Base-by-base conservation (phyloP, 2,113 vertebrate genomes). In the Dicerorhinus sumatrensis region DNA sequence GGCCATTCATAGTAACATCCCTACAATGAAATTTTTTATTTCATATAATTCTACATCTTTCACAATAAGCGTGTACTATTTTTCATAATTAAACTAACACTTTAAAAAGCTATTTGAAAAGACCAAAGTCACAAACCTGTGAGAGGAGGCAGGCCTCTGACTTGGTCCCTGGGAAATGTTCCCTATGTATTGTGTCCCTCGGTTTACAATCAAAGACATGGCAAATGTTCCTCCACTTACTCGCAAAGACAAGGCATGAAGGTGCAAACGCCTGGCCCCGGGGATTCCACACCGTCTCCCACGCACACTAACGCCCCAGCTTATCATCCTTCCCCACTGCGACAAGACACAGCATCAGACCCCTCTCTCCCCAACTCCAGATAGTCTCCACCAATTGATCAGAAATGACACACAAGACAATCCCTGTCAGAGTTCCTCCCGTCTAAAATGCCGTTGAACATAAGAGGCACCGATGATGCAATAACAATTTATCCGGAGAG, bases 11-110 rank as follows among this genome's bases (percentile, higher is more conserved):
- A 62, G 48, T 92, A 86, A 46, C 20, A 93, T 18, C 17, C n/a
- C 60, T 58, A 92, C 39, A 90, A 75, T 81, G 23, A 89, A 56
- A 90, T 5, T 16, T 96, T 56, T 27, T 13, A 87, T 90, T 94
- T 83, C 33, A 75, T 14, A 48, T 77, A 83, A 42, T 62, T 89
- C 23, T 8, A 3, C n/a, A 90, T 14, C 8, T 86, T 97, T 92
- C 42, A 76, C 20, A 91, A 69, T 0, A 88, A 94, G 46, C 54
- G 91, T 56, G 18, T 67, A 76, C 5, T 89, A 79, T 85, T 95
- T 91, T 93, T 87, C 73, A 90, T 80, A 72, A 91, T 81, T 77
- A 77, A 75, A 96, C 7, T 13, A 83, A 83, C 31, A 69, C 36
- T 72, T 79, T 23, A 23, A 67, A 95, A 91, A 75, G 36, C 5